Evolutionary conservation across 2,797 vertebrate species (phyloP), one percentile per base, ranked within the genome.

Genomic region (Rhinella marina): DNA sequence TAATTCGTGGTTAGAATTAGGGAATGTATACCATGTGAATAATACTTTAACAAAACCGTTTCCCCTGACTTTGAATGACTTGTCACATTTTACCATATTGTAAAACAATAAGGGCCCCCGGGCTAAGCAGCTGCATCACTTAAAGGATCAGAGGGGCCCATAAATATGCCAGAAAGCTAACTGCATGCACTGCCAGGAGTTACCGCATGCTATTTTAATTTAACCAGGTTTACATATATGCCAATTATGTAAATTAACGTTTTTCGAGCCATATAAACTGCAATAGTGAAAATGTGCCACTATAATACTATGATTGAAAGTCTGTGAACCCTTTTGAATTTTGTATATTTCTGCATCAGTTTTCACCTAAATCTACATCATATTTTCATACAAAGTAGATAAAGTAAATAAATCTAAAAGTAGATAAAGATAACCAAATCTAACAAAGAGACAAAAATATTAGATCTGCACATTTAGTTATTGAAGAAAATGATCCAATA

Each of bases 71-170:
- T 52, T 76, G 21, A 76, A n/a, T 76, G 41, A 52, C 73, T 76
- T 76, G 73, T 76, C 41, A 52, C 48, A 23, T n/a, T 77, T 76
- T 16, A 77, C 13, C 50, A 54, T 52, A 54, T 54, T 77, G 6
- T 77, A 25, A 77, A 54, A 77, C n/a, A 77, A 25, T n/a, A n/a
- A 54, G 75, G 50, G 48, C 75, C 75, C 48, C n/a, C 75, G 9
- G 75, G 75, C 75, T 77, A 54, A 52, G 50, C 50, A 52, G 48
- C 75, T 77, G 48, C 23, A 76, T 76, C 23, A n/a, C 27, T 52
- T n/a, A 50, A 50, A 50, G 41, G 73, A 76, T 76, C 21, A 54
- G 8, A 77, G 23, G 21, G 48, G 48, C 75, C 21, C 8, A 11
- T 54, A 77, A 54, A 77, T 54, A 54, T 73, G 29, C 70, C 29